Evolutionary conservation across 2,888 invertebrate species (phyloP).

Genomic region (Onthophagus sagittarius): DNA sequence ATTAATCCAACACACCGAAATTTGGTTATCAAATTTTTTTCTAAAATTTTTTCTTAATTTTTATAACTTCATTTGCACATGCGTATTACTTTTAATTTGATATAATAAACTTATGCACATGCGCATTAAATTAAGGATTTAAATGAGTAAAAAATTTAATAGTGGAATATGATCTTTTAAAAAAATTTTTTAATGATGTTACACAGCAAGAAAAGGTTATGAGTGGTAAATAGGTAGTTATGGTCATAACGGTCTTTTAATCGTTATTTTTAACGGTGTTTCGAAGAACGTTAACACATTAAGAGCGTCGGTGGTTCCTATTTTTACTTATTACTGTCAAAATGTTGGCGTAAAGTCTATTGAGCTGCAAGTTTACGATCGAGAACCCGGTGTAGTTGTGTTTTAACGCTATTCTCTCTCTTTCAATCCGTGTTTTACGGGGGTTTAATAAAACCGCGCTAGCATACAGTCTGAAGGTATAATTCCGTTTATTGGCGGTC

Average conservation of each 20-base stretch:
- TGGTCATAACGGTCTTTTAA: background rate
- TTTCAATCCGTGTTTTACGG: background rate
- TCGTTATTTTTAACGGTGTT: background rate
- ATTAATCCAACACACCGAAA: too few relatives aligned
- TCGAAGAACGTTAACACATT: background rate
- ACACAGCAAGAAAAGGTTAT: background rate
- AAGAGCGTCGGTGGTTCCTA: background rate
- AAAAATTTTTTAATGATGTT: background rate
- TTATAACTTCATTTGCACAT: too few relatives aligned
- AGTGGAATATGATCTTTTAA: background rate
- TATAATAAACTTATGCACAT: too few relatives aligned
- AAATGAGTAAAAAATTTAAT: background rate
- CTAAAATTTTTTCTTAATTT: too few relatives aligned
- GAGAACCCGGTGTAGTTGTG: background rate
- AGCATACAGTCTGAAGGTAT: background rate
- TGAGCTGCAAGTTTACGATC: conserved; percentile 2
- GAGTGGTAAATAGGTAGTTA: background rate
- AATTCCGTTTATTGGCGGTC: background rate
- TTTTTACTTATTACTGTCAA: conserved; percentile 14
- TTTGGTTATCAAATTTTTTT: too few relatives aligned
- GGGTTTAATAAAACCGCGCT: background rate
- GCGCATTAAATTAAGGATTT: background rate
- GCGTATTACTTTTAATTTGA: too few relatives aligned
- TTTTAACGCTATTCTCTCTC: background rate
- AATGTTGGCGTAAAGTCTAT: conserved; percentile 7